Base-by-base conservation (phyloP, 2,888 invertebrate genomes). In the Limenitis camilla region DNA sequence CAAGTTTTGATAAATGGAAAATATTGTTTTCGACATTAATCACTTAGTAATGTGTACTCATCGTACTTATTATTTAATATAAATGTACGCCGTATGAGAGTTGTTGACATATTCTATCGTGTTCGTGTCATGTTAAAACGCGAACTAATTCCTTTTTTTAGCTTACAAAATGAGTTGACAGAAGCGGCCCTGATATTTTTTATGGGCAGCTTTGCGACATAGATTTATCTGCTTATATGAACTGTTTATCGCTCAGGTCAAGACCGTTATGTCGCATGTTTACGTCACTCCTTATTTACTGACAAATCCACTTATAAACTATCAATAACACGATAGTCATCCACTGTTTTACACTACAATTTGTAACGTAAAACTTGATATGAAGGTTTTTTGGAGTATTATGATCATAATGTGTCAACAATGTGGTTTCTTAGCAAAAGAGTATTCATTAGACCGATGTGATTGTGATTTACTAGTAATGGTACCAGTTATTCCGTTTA, bases 231-330 rank as follows among this genome's bases (percentile, higher is more conserved):
- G 8, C 5, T 19, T 35, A 27, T 35, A 38, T 19, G 11, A 30
- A 45, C 29, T 29, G 28, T 49, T 63, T 64, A 64, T 64, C 64
- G 49, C 39, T 30, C 49, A 51, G 63, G 64, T 65, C 62, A 61
- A 60, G 60, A 57, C 41, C 39, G 46, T 40, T 55, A 43, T 48
- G 41, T 48, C 61, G 54, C 50, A 51, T 50, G 35, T 42, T 39
- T 42, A 39, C 52, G 52, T 49, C 52, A 49, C 52, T 52, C 47
- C 41, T 30, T 45, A 56, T 58, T 47, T 42, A 52, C 52, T 57
- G 53, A 53, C 50, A 49, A 53, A 55, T 55, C 56, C 54, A 52
- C 52, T 56, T 54, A 35, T 35, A 49, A 51, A 49, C 53, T 46
- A 46, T 53, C 39, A 52, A 49, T 42, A 30, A 42, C 38, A 40